Evolutionary conservation across 2,888 invertebrate species (phyloP).

Genomic region (Cylindroiulus punctatus): DNA sequence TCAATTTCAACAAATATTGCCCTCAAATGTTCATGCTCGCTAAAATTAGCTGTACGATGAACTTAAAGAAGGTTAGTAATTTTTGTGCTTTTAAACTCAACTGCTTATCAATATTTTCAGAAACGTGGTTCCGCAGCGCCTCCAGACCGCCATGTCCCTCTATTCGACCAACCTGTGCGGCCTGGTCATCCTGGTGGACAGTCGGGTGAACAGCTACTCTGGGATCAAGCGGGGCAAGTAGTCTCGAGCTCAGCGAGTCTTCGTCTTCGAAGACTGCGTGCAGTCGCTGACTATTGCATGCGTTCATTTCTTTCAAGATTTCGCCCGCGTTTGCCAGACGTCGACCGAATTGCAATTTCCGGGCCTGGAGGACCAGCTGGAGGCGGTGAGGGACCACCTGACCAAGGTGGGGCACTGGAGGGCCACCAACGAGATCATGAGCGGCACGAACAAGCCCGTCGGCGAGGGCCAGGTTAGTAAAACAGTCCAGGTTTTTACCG

Average conservation of each 20-base stretch:
- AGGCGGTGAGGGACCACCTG: conserved; percentile 66
- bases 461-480: conserved; percentile 2
- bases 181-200: conserved; percentile 83
- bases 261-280: neutral
- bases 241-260: neutral
- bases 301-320: conserved; percentile 68
- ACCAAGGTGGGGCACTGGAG: conserved; percentile 59
- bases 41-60: no score
- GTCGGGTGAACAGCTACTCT: conserved; percentile 73
- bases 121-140: conserved; percentile 74
- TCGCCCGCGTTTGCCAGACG: conserved; percentile 76
- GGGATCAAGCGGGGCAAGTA: conserved; percentile 72
- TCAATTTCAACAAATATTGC: no score
- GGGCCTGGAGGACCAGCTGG: conserved; percentile 84
- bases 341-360: conserved; percentile 97
- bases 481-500: no score
- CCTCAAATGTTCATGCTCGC: no score
- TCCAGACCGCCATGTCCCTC: conserved; percentile 92
- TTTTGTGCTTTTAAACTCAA: no score
- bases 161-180: conserved; percentile 93
- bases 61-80: no score
- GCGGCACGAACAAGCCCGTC: neutral
- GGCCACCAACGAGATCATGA: conserved; percentile 39
- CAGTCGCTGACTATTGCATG: neutral
- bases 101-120: neutral